Conservation (phyloP, 2,888 invertebrate genomes). For the Mesoligia furuncula region DNA sequence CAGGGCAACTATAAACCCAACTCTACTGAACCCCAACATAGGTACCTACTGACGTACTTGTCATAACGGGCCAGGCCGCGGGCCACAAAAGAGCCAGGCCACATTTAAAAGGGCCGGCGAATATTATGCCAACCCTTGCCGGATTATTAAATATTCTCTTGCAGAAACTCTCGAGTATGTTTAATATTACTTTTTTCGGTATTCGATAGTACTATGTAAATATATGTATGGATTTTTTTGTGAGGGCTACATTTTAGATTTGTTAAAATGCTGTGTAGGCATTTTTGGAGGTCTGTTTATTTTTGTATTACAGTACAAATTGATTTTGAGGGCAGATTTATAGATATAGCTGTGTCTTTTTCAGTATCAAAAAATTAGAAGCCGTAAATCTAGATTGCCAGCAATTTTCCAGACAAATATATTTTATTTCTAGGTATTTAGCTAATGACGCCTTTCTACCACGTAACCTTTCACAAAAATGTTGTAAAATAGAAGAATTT, state of each 20-base stretch:
- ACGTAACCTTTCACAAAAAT: conserved; percentile 44
- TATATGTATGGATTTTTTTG: conserved; percentile 28
- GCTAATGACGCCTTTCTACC: conserved; percentile 45
- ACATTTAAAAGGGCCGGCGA: conserved; percentile 72
- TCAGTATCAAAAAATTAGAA: conserved; percentile 9
- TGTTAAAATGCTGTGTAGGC: conserved; percentile 1
- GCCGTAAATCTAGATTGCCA: neutral
- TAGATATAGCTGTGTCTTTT: neutral
- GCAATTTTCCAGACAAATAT: conserved; percentile 12
- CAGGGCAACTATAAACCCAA: conserved; percentile 23
- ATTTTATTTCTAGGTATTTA: conserved; percentile 29
- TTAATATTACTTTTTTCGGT: conserved; percentile 74
- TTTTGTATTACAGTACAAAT: too few relatives aligned
- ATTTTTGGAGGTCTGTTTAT: neutral
- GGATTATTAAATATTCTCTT: conserved; percentile 79
- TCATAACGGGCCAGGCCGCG: conserved; percentile 57
- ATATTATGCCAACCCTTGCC: conserved; percentile 80
- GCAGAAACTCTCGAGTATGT: conserved; percentile 72
- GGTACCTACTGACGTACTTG: conserved; percentile 60
- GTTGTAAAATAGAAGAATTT: conserved; percentile 46
- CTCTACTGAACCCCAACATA: conserved; percentile 40
- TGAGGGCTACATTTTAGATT: conserved; percentile 4
- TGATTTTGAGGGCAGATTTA: neutral
- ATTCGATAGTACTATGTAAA: conserved; percentile 58
- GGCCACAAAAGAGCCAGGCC: conserved; percentile 64